Evolutionary conservation across 2,113 vertebrate species (phyloP).

Genomic region (Burhinus oedicnemus): DNA sequence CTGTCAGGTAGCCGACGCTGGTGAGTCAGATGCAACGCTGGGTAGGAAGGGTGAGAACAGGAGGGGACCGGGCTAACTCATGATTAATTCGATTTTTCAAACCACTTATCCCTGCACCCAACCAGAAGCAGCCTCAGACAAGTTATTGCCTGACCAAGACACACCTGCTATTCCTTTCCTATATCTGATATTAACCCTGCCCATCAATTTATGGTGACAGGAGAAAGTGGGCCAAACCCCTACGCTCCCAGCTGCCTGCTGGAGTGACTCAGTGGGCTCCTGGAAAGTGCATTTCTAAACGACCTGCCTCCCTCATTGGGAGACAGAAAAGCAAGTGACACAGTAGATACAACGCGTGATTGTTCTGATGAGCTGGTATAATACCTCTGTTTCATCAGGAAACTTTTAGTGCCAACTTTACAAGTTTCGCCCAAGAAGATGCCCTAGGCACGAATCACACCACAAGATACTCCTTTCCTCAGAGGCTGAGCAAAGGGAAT

Average conservation of each 20-base stretch:
- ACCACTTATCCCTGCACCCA: not conserved
- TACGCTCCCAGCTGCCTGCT: not conserved
- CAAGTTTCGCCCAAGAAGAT: not conserved
- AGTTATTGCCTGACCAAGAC: conserved; percentile 22
- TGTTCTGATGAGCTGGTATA: not conserved
- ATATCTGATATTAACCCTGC: not conserved
- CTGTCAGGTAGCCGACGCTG: not conserved
- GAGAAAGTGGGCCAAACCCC: not conserved
- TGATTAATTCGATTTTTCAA: not conserved
- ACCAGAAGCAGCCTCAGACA: conserved; percentile 25
- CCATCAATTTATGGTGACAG: not conserved
- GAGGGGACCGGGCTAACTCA: not conserved
- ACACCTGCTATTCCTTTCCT: conserved; percentile 2
- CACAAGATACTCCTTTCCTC: not conserved
- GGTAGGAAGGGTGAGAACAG: conserved; percentile 3
- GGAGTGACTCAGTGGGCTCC: not conserved
- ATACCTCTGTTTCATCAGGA: not conserved
- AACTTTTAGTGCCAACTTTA: not conserved
- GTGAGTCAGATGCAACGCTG: conserved; percentile 46
- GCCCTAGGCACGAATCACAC: not conserved
- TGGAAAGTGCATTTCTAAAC: not conserved
- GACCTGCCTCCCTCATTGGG: accelerated
- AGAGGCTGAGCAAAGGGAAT: not conserved
- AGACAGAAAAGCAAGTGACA: not conserved
- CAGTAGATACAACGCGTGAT: not conserved